phyloP scores from a whole-genome alignment of 64 coral and sea anemone genomes.

The Montipora capricornis region DNA sequence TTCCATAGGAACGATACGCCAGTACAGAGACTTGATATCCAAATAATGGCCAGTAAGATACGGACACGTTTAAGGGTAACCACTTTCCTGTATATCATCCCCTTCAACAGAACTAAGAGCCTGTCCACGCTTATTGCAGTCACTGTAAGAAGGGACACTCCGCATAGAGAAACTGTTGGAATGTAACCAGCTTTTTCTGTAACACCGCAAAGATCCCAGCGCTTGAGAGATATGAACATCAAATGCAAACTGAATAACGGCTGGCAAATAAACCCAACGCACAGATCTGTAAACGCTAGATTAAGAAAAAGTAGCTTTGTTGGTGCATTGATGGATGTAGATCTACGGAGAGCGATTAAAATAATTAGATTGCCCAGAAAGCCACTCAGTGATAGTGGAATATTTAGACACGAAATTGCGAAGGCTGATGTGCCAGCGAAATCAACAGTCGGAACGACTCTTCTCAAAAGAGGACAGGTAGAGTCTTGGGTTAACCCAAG shows the following conservation, averaged over 20 bases:
- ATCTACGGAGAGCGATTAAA: conserved; percentile 46
- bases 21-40: not conserved
- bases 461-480: not conserved
- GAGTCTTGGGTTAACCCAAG: not conserved
- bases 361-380: conserved; percentile 47
- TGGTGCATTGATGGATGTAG: conserved; percentile 47
- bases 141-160: conserved; percentile 14
- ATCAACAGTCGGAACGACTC: not conserved
- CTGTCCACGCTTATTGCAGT: conserved; percentile 51
- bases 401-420: not conserved
- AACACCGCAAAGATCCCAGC: not conserved
- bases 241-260: conserved; percentile 34
- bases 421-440: not conserved
- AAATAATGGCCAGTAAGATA: not conserved
- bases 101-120: not conserved
- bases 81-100: conserved; percentile 18
- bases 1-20: conserved; percentile 9
- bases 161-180: not conserved
- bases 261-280: conserved; percentile 50
- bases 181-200: not conserved
- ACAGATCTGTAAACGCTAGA: conserved; percentile 66
- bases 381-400: conserved; percentile 13
- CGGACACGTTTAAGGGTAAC: conserved; percentile 18
- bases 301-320: conserved; percentile 58
- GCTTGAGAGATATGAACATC: not conserved